These are phyloP conservation scores for Seladonia tumulorum DNA, from an alignment of 2,888 invertebrate genomes.

Conservation along the genomic window DNA sequence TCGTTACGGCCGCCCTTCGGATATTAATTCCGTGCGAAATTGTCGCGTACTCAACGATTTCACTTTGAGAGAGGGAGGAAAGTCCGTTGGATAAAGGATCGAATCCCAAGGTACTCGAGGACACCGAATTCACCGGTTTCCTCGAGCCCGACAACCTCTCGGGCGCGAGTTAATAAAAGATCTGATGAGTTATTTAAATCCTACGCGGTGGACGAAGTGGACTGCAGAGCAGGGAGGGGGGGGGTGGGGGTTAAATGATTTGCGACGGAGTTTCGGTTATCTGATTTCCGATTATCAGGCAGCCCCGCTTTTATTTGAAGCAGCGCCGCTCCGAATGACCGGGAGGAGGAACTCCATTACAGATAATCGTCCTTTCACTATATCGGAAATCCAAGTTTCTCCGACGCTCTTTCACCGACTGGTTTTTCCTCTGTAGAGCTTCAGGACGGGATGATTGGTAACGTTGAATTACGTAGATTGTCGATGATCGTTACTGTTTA, in stretches of 20 bases:
- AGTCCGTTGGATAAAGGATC: conserved; percentile 3
- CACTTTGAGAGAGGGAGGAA: background rate
- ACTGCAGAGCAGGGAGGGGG: conserved; percentile 17
- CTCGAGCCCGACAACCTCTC: background rate
- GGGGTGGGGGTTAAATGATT: conserved; percentile 50
- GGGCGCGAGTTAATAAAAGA: conserved; percentile 17
- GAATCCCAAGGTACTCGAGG: background rate
- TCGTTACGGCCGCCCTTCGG: background rate
- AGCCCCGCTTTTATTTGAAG: conserved; percentile 21
- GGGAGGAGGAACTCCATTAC: conserved; percentile 36
- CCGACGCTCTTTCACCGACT: background rate
- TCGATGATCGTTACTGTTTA: background rate
- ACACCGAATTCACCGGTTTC: conserved; percentile 23
- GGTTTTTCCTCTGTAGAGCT: background rate
- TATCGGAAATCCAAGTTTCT: conserved; percentile 35
- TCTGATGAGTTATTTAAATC: conserved; percentile 50
- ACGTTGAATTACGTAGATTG: conserved; percentile 12
- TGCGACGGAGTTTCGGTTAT: conserved; percentile 47
- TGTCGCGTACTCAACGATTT: background rate
- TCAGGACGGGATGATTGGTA: conserved; percentile 20
- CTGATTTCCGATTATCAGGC: conserved; percentile 48
- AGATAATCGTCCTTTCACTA: conserved; percentile 47
- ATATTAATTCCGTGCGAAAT: conserved; percentile 3
- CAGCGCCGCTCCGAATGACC: conserved; percentile 26
- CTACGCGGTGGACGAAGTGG: background rate